Evolutionary conservation across 1,140 invertebrate genomes (phyloP).

Genomic region (Anthonomus grandis): DNA sequence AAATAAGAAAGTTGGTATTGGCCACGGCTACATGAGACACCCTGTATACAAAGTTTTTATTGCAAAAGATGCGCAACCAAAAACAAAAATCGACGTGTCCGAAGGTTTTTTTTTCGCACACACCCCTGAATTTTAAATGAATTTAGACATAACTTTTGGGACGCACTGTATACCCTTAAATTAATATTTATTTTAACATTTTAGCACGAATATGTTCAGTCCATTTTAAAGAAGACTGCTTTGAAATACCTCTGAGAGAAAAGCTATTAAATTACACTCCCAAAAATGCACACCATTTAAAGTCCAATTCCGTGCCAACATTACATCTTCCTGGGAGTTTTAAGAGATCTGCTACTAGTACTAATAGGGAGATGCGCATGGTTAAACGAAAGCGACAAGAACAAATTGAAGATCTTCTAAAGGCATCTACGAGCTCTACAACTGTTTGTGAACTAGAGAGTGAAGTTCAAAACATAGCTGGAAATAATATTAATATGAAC

Average conservation of each 20-base stretch:
- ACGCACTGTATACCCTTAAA: too few relatives aligned
- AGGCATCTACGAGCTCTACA: neutral
- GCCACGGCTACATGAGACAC: too few relatives aligned
- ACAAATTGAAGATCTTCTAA: neutral
- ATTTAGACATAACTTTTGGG: too few relatives aligned
- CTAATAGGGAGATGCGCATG: neutral
- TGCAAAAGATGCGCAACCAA: too few relatives aligned
- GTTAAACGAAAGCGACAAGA: constrained; percentile 3
- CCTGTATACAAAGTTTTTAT: too few relatives aligned
- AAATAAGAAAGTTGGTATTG: too few relatives aligned
- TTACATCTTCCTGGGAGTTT: neutral
- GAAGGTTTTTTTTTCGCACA: too few relatives aligned
- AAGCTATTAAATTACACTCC: neutral
- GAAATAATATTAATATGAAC: neutral
- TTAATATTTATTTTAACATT: too few relatives aligned
- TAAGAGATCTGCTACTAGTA: neutral
- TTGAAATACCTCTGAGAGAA: constrained; percentile 3
- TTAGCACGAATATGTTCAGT: neutral
- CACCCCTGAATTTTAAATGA: too few relatives aligned
- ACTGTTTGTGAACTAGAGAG: neutral
- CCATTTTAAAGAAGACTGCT: too few relatives aligned
- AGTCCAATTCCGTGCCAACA: neutral
- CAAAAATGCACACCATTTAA: too few relatives aligned
- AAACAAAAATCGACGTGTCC: too few relatives aligned
- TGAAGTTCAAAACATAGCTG: neutral